These are phyloP conservation scores for Sminthurides aquaticus DNA, from an alignment of 2,888 invertebrate species.

Conservation along the genomic window DNA sequence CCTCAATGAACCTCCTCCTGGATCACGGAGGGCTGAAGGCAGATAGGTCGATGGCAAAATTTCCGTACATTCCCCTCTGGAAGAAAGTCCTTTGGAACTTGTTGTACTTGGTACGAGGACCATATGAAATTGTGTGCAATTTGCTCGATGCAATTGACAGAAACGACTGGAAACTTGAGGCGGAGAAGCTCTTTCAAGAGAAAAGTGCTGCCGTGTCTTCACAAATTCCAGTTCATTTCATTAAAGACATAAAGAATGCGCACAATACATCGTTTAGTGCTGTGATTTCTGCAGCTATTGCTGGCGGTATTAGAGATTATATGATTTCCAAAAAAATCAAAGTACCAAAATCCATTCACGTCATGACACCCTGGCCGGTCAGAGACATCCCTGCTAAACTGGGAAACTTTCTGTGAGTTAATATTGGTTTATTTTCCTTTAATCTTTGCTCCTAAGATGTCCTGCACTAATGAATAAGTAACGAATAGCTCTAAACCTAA, in stretches of 20 bases:
- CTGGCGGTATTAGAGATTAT: slow-evolving; percentile 35
- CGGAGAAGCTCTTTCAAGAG: slow-evolving; percentile 19
- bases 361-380: slow-evolving; percentile 21
- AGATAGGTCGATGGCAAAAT: neutral
- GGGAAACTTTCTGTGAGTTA: slow-evolving; percentile 17
- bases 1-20: slow-evolving; percentile 11
- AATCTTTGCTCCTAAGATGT: no score
- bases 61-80: neutral
- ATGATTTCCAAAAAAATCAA: slow-evolving; percentile 21
- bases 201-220: slow-evolving; percentile 25
- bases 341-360: slow-evolving; percentile 19
- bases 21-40: slow-evolving; percentile 5
- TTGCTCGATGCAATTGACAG: slow-evolving; percentile 28
- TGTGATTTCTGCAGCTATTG: slow-evolving; percentile 33
- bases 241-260: slow-evolving; percentile 26
- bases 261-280: slow-evolving; percentile 28
- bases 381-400: slow-evolving; percentile 15
- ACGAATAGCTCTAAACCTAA: no score
- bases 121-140: slow-evolving; percentile 13
- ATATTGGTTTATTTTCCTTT: no score
- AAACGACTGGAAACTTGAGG: slow-evolving; percentile 37
- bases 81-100: slow-evolving; percentile 8
- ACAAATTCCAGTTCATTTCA: slow-evolving; percentile 21
- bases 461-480: no score
- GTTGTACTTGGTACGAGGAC: slow-evolving; percentile 5